A percentile compares a stretch with the other conserved stretches of the same genome.
phyloP scores from a whole-genome alignment of 64 coral and sea anemone species.

The Acropora yongei region DNA sequence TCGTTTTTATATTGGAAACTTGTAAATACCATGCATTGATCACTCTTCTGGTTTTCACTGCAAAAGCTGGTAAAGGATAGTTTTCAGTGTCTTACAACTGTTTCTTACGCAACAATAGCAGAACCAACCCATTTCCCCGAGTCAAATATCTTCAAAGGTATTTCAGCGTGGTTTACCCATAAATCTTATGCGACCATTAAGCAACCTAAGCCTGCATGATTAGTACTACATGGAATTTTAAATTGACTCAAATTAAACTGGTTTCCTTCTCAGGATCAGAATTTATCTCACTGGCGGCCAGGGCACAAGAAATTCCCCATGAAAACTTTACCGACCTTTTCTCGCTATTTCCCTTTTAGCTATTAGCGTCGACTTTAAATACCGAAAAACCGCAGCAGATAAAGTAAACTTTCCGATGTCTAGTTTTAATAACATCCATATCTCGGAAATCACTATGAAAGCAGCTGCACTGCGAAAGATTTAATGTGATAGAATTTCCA shows the following conservation, averaged over 20 bases:
- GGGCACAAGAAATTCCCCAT: not conserved
- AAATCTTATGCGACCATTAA: not conserved
- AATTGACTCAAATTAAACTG: no score
- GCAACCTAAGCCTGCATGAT: not conserved
- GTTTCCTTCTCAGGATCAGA: not conserved
- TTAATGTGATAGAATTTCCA: no score
- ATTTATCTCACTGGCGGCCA: not conserved
- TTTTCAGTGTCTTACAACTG: no score
- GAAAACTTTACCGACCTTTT: not conserved
- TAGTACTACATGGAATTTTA: not conserved
- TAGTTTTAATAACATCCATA: not conserved
- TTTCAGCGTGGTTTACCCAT: no score
- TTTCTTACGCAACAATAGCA: no score
- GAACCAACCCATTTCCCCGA: no score
- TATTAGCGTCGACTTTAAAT: not conserved
- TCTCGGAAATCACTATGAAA: not conserved
- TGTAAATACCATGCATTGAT: no score
- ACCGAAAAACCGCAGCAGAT: not conserved
- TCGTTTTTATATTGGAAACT: no score
- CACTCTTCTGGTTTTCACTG: no score
- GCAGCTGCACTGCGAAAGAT: not conserved
- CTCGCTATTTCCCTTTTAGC: not conserved
- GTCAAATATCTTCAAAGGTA: no score
- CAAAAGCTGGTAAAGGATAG: no score
- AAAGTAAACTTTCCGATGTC: not conserved